Base-by-base conservation (phyloP, 2,797 vertebrate species). In the Sphaeramia orbicularis region DNA sequence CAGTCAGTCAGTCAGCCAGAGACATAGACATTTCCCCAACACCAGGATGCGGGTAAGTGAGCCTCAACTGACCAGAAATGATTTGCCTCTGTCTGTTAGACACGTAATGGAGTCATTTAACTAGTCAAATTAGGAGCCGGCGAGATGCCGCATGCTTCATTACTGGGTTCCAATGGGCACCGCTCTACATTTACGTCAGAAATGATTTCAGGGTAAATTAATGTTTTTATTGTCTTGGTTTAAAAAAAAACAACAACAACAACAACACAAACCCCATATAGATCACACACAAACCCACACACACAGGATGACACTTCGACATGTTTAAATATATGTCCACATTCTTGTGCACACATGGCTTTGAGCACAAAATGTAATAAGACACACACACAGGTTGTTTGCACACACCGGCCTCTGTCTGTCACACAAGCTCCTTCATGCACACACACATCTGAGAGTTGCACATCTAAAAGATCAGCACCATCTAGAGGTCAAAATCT, bases 61-160 rank as follows among this genome's bases (percentile, higher is more conserved):
- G 96, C 96, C 94, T 97, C 96, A 97, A 98, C 96, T 99, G 98
- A 98, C 97, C 97, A 99, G 98, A 98, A 99, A 98, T 97, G 96
- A 98, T 99, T 97, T 95, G 95, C 96, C 95, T 97, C 97, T 98
- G 96, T 96, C 96, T 99, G 97, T 99, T 98, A 98, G 96, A 96
- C 96, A 96, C 96, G 96, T 98, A 99, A 99, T 99, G 96, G 97
- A 98, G 96, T 99, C 97, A 96, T 99, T 98, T 98, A 99, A 97
- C 96, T 97, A 96, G 96, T 98, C 96, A 97, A 97, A 97, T 97
- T 98, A 98, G 96, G 96, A 96, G 95, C 95, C 95, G 94, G 96
- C 95, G 95, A 96, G 98, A 97, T 96, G 96, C 96, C 96, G 96
- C 96, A 97, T 96, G 97, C 97, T 98, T 99, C 98, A 98, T 98